Base-by-base conservation (phyloP, 2,797 vertebrate genomes). In the Galagoides demidoff region DNA sequence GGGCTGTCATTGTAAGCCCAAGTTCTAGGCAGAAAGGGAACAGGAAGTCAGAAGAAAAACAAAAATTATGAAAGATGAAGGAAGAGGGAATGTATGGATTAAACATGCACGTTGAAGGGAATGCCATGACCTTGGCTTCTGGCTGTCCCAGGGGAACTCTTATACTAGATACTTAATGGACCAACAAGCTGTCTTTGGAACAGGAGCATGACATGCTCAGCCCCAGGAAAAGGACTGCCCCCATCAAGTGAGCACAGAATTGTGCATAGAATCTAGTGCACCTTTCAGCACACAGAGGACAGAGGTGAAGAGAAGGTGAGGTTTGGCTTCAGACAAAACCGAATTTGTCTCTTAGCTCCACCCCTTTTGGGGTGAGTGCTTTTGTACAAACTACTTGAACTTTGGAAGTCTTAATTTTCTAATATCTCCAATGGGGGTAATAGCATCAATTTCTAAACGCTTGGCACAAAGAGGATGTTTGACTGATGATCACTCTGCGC, bases 1-100 rank as follows among this genome's bases (percentile, higher is more conserved):
- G 43, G 31, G 7, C 27, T 94, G 77, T 90, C 91, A 85, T 71
- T 88, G 73, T n/a, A 74, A 93, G 45, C 13, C 43, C 25, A 89
- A 95, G 71, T 45, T 78, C 61, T 4, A 79, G 52, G 43, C 31
- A 87, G 23, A 92, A 55, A 57, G 81, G 29, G 43, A 37, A 68
- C 25, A 14, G 1, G 29, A 73, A 95, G 63, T 92, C 57, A 68
- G 59, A 52, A 31, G 55, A 71, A 87, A 81, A 61, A 57, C 61
- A 52, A 89, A 57, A 57, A 57, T 31, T 66, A 66, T 52, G 13
- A 64, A 34, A 66, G 59, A 92, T 84, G 61, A 95, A 96, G 20
- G 37, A 64, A 81, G 4, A 4, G 2, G 27, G 22, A 49, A 22
- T 7, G 10, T 31, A 43, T 45, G 31, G 23, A 49, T 31, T 16